These are phyloP conservation scores for Linnaemya vulpina DNA, from an alignment of 2,888 invertebrate species.

Conservation along the genomic window DNA sequence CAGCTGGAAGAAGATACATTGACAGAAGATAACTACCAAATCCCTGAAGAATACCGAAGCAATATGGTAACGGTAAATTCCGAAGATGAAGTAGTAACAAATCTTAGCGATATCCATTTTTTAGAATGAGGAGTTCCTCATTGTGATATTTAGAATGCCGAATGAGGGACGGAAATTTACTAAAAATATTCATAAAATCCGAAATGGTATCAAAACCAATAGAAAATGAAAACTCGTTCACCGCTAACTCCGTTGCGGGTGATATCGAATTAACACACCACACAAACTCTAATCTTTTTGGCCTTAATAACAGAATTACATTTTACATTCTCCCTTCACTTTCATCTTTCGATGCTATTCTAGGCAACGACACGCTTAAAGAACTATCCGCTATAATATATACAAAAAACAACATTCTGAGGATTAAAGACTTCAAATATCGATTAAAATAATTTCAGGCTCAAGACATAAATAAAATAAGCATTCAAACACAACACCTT, in stretches of 20 bases:
- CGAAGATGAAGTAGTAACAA: too few relatives aligned
- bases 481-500: too few relatives aligned
- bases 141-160: too few relatives aligned
- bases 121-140: too few relatives aligned
- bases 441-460: background rate
- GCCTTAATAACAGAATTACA: background rate
- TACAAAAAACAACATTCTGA: constrained; percentile 1
- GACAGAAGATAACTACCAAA: too few relatives aligned
- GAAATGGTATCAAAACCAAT: background rate
- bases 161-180: too few relatives aligned
- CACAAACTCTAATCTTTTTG: background rate
- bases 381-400: constrained; percentile 5
- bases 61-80: too few relatives aligned
- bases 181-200: background rate
- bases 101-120: too few relatives aligned
- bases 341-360: constrained; percentile 1
- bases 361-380: constrained; percentile 9
- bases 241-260: background rate
- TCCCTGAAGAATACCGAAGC: too few relatives aligned
- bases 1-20: too few relatives aligned
- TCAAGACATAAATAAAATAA: too few relatives aligned
- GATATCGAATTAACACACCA: background rate
- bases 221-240: background rate
- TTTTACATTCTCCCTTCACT: constrained; percentile 6
- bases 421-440: background rate